Percentiles rank a stretch among this genome's conserved stretches.
phyloP scores from a whole-genome alignment of 2,113 vertebrate species.

The Circaetus cinerascens region DNA sequence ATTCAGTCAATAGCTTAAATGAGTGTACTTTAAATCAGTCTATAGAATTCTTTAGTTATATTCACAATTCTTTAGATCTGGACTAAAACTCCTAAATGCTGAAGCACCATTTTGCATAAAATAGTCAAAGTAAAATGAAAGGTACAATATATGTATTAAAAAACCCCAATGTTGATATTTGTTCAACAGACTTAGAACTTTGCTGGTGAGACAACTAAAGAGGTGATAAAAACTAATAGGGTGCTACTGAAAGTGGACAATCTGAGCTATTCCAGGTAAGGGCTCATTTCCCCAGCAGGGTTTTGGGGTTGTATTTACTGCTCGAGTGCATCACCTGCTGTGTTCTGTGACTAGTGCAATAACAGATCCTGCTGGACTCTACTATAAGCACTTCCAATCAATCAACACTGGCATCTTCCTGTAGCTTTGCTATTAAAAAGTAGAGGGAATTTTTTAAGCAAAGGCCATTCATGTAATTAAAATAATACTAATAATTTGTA shows the following conservation, averaged over 20 bases:
- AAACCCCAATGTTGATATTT: not conserved
- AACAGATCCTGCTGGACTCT: constrained; percentile 14
- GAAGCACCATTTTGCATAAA: not conserved
- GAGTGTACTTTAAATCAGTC: not conserved
- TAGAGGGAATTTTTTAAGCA: not conserved
- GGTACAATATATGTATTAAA: not conserved
- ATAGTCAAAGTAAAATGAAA: not conserved
- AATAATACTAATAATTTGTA: constrained; percentile 40
- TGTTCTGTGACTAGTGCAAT: not conserved
- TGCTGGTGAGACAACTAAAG: not conserved
- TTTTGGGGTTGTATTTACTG: not conserved
- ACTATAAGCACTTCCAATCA: not conserved
- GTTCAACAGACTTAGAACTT: not conserved
- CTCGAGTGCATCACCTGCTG: not conserved
- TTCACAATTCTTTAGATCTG: not conserved
- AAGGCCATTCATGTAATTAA: constrained; percentile 36
- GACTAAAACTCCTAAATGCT: not conserved
- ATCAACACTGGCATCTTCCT: not conserved
- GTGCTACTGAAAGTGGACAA: not conserved
- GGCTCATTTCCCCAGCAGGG: not conserved
- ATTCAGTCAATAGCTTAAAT: not conserved
- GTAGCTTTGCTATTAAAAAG: constrained; percentile 22
- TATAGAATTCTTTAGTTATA: not conserved
- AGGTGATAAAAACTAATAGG: not conserved
- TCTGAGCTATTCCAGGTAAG: not conserved